Base-by-base conservation (phyloP, 2,888 invertebrate species). In the Panorpa germanica region DNA sequence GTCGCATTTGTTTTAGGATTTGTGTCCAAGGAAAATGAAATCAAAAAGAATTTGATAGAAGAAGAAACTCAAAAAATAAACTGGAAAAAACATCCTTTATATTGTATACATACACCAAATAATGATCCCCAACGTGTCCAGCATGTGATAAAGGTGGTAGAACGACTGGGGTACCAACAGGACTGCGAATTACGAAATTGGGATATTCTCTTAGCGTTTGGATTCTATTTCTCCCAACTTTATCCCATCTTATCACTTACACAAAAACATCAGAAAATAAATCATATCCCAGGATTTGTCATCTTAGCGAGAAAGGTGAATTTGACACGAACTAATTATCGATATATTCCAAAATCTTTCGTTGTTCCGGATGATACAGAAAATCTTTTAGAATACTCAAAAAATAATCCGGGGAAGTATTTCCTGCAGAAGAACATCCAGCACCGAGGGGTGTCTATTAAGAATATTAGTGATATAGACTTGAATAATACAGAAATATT, bases 271-370 rank as follows among this genome's bases (percentile, higher is more conserved):
- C 88, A 91, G 48, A 71, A 62, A 49, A 74, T 95, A 0, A 96
- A 96, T 48, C 91, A 95, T 48, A 78, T 90, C 42, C 95, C 95
- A 0, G 95, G 93, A 1, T 82, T 81, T 24, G 93, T 93, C 0
- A 88, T 67, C 46, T 71, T 95, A 29, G 90, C 91, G 0, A 88
- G 83, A 46, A 96, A 96, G 62, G 83, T 78, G 4, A 77, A 78
- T 45, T 59, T 96, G 29, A 86, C 88, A 0, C 82, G 77, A 4
- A 70, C 80, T 1, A 52, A 65, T 10, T 60, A 80, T 11, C 63
- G 69, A 34, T 81, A 77, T 43, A 74, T 93, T 35, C 95, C 93
- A 0, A 66, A 64, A 40, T 85, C 95, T 0, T 96, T 93, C 49
- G 72, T 74, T 45, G 56, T 96, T 34, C 95, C 96, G 0, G 56